Evolutionary conservation across 1,140 invertebrate genomes (phyloP).

Genomic region (Ceratitis capitata): DNA sequence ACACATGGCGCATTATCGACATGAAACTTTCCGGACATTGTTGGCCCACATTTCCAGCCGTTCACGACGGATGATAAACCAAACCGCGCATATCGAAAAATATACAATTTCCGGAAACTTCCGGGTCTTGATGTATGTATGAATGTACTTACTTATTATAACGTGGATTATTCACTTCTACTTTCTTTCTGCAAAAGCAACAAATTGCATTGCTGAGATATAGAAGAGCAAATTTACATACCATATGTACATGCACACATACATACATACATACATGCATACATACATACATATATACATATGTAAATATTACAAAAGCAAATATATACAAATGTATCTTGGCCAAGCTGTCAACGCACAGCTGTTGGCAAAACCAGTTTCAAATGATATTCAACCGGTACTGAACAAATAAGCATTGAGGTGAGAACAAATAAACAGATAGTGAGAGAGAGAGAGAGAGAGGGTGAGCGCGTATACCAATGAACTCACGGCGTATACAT

Average conservation of each 20-base stretch:
- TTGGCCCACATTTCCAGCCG: too few species aligned
- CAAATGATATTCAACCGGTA: background rate
- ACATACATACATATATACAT: background rate
- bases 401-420: background rate
- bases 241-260: background rate
- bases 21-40: too few species aligned
- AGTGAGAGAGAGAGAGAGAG: background rate
- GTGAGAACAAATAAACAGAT: background rate
- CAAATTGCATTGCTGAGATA: background rate
- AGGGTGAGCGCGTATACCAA: background rate
- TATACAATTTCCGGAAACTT: too few species aligned
- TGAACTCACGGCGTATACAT: background rate
- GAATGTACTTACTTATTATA: too few species aligned
- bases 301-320: background rate
- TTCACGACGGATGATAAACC: too few species aligned
- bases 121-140: too few species aligned
- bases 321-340: background rate
- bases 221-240: background rate
- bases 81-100: too few species aligned
- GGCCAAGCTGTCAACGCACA: background rate
- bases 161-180: background rate
- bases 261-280: background rate
- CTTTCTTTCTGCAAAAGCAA: slow-evolving; percentile 13
- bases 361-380: slow-evolving; percentile 11
- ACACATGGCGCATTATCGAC: too few species aligned